Conservation (phyloP, 2,797 vertebrate species). For the Nyctibius grandis region DNA sequence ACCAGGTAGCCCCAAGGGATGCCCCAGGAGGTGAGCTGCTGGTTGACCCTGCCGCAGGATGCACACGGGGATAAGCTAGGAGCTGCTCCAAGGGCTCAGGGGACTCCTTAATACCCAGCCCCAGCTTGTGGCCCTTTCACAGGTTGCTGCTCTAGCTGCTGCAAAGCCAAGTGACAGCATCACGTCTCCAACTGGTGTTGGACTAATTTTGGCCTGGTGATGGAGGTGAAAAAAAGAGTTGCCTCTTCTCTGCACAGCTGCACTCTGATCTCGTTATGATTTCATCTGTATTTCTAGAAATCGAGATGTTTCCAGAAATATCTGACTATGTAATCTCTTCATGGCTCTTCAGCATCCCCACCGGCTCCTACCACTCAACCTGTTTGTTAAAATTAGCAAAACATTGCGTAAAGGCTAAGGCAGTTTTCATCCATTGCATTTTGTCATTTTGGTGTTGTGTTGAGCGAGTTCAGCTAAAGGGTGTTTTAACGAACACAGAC, state of each 20-base stretch:
- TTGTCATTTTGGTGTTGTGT: neutral
- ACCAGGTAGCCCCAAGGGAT: neutral
- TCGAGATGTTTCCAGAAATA: slow-evolving; percentile 32
- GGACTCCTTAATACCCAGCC: neutral
- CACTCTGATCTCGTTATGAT: neutral
- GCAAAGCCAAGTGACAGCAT: neutral
- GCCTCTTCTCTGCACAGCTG: slow-evolving; percentile 15
- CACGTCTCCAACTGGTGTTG: neutral
- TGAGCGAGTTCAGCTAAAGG: slow-evolving; percentile 42
- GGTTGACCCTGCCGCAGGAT: neutral
- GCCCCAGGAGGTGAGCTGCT: neutral
- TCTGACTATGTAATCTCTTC: neutral
- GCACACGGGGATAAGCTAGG: neutral
- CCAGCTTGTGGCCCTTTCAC: neutral
- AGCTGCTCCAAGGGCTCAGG: neutral
- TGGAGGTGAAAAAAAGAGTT: slow-evolving; percentile 19
- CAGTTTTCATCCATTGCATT: neutral
- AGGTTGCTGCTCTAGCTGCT: neutral
- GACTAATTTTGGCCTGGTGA: neutral
- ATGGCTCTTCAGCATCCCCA: neutral
- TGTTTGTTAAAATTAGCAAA: slow-evolving; percentile 32
- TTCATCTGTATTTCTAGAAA: slow-evolving; percentile 55
- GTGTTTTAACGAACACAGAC: neutral
- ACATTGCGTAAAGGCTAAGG: neutral
- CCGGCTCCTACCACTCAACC: neutral